Base-by-base conservation (phyloP, 2,797 vertebrate genomes). In the Centroberyx gerrardi region DNA sequence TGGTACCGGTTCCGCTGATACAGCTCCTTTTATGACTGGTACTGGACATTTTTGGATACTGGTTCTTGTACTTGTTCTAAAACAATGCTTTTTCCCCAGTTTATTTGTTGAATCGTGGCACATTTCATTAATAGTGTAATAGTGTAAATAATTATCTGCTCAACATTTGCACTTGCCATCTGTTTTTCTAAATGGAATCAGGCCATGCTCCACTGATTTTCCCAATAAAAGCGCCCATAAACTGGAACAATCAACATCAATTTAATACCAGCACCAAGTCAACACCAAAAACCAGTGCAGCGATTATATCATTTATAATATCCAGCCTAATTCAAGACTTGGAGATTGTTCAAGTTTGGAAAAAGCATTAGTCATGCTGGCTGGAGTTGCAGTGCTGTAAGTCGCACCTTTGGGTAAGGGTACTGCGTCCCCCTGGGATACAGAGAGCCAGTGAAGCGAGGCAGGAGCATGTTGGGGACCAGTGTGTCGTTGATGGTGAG, bases 391-490 rank as follows among this genome's bases (percentile, higher is more conserved):
- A 36, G 33, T 40, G 4, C n/a, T 60, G 0, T 28, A 7, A 65
- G 5, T 28, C 63, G n/a, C 44, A 93, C 92, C 90, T 94, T 93
- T 14, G 94, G 93, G 61, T 95, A 95, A 0, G 92, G 92, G 84
- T 94, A 95, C 72, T 88, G 73, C 15, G 73, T 84, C 62, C 90
- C 91, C 3, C 70, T 68, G 27, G 95, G 94, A 59, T 95, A 95
- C 1, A 93, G 88, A 0, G 81, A 52, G 40, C 93, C 94, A 3
- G 94, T 95, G 84, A 94, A 91, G 29, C 44, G 82, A 0, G 93
- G 92, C 51, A 95, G 84, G 9, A 91, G 52, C 93, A 95, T 94
- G 76, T 84, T 87, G 2, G 94, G 94, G 2, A 95, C 95, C 65
- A 93, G 76, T 0, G 92, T 88, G 67, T 93, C 87, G 10, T 95